These are phyloP conservation scores for Platalea minor DNA, from an alignment of 2,797 vertebrate genomes.

Conservation along the genomic window DNA sequence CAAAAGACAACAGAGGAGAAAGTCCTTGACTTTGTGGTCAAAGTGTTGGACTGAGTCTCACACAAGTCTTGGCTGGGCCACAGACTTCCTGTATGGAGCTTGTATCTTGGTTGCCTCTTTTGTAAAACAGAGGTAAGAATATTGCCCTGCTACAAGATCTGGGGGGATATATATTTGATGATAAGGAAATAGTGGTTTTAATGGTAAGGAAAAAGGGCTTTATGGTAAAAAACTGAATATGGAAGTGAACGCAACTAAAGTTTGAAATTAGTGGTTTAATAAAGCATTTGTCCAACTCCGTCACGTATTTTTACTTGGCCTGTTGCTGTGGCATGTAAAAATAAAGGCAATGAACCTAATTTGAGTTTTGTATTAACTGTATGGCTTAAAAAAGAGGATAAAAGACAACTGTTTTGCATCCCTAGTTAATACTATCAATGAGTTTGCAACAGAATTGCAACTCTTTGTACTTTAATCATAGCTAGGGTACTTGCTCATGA, in stretches of 20 bases:
- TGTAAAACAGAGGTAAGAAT: not conserved
- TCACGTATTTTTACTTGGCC: not conserved
- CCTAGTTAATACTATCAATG: not conserved
- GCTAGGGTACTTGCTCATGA: not conserved
- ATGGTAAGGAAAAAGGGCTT: not conserved
- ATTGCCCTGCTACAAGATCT: not conserved
- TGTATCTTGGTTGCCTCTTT: not conserved
- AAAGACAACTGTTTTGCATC: not conserved
- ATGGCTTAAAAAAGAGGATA: not conserved
- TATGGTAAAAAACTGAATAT: not conserved
- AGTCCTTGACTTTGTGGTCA: not conserved
- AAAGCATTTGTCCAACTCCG: not conserved
- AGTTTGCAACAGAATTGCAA: not conserved
- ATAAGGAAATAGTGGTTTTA: not conserved
- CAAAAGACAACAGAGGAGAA: not conserved
- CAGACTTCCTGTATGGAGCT: not conserved
- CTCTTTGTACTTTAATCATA: not conserved
- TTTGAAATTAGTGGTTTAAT: not conserved
- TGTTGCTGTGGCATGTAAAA: not conserved
- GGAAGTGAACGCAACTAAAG: not conserved
- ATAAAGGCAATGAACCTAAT: not conserved
- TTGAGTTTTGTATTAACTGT: not conserved
- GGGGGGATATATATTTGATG: not conserved
- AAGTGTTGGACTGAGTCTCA: not conserved
- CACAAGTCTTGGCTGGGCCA: not conserved